phyloP scores from a whole-genome alignment of 2,113 vertebrate species.

The Catharus fuscescens region DNA sequence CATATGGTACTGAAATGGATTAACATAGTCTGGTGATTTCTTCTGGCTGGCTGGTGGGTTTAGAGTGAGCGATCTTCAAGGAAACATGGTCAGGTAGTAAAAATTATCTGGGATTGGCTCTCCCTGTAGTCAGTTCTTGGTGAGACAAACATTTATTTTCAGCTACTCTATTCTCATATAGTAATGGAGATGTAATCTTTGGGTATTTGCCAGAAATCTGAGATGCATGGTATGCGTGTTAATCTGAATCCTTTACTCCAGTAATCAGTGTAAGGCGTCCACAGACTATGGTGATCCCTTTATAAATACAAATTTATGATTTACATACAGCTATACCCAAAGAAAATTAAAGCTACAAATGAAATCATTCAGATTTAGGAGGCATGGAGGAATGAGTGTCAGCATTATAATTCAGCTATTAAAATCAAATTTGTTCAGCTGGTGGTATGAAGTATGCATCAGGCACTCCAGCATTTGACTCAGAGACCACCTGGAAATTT shows the following conservation, averaged over 20 bases:
- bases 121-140: neutral
- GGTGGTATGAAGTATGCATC: neutral
- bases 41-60: neutral
- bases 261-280: neutral
- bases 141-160: neutral
- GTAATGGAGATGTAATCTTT: neutral
- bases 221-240: neutral
- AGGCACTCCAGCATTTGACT: neutral
- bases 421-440: constrained; percentile 18
- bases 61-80: neutral
- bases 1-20: neutral
- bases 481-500: neutral
- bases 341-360: neutral
- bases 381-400: neutral
- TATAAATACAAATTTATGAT: neutral
- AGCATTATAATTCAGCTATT: neutral
- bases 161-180: neutral
- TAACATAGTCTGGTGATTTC: neutral
- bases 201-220: neutral
- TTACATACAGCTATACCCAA: neutral
- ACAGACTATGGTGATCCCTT: neutral
- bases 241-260: neutral
- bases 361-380: neutral
- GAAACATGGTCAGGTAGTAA: neutral
- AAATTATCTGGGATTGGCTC: neutral